Base-by-base conservation (phyloP, 2,888 invertebrate genomes). In the Apantesis nais region DNA sequence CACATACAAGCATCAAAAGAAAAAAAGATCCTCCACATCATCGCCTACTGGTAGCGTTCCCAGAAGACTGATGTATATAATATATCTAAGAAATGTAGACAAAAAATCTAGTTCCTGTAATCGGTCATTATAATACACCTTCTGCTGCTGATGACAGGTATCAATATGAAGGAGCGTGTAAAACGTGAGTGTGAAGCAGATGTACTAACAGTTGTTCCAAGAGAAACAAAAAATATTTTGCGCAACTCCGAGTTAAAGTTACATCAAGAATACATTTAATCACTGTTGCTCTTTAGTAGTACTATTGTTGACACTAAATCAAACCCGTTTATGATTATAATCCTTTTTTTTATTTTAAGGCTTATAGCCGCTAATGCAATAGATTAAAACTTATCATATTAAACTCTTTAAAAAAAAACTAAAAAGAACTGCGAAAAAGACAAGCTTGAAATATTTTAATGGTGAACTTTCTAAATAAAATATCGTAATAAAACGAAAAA, bases 261-360 rank as follows among this genome's bases (percentile, higher is more conserved):
- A n/a, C 44, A 44, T 44, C 11, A 12, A 11, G 31, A 68, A 63
- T n/a, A 31, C 41, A 68, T 68, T 68, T 25, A 58, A 64, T 64
- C 3, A 58, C 41, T 64, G 60, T 63, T 55, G 58, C 34, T 34
- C 34, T 11, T 34, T 58, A 60, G 44, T 48, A 48, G 64, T 64
- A 69, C 68, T 64, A 64, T 60, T 69, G 58, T 69, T 48, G 9
- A 58, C 31, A 31, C 58, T 44, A n/a, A n/a, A 61, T 62, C 48
- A 60, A 55, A 60, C 34, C 41, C 14, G 68, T 31, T 63, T 63
- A 63, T 62, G 37, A 11, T 25, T 63, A 44, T 60, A 37, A 44
- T 60, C 44, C 44, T 64, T 29, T 64, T 29, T 37, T 60, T 22
- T 34, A 44, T 16, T 31, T 19, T 31, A 37, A 37, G 9, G 44